Conservation (phyloP, 2,797 vertebrate genomes). For the Cygnus olor region DNA sequence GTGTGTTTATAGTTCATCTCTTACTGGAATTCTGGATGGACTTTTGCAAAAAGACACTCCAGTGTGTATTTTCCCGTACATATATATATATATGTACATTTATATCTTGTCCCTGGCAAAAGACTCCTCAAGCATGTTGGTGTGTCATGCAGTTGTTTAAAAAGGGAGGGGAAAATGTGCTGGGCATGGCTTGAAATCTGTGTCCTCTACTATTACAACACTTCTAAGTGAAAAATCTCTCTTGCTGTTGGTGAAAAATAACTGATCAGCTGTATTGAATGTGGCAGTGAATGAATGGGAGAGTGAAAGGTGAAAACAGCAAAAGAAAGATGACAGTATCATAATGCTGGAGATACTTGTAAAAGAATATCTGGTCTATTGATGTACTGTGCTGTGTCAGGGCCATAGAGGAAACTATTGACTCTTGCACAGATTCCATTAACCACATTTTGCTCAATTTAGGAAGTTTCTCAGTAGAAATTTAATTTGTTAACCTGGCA, state of each 20-base stretch:
- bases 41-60: not conserved
- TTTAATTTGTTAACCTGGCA: constrained; percentile 29
- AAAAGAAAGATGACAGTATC: constrained; percentile 4
- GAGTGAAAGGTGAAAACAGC: not conserved
- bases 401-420: constrained; percentile 1
- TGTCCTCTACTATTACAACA: not conserved
- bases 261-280: constrained; percentile 17
- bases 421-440: not conserved
- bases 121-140: not conserved
- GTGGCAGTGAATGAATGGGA: constrained; percentile 13
- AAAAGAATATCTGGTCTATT: not conserved
- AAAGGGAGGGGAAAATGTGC: not conserved
- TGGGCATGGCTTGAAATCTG: not conserved
- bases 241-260: not conserved
- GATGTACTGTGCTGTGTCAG: not conserved
- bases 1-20: not conserved
- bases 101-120: not conserved
- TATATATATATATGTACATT: not conserved
- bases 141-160: not conserved
- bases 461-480: constrained; percentile 16
- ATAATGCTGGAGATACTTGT: not conserved
- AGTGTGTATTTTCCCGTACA: not conserved
- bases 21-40: not conserved
- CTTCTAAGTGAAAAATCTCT: not conserved
- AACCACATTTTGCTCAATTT: constrained; percentile 17